These are phyloP conservation scores for Blastobasis lacticolella DNA, from an alignment of 2,888 invertebrate genomes.

Conservation along the genomic window DNA sequence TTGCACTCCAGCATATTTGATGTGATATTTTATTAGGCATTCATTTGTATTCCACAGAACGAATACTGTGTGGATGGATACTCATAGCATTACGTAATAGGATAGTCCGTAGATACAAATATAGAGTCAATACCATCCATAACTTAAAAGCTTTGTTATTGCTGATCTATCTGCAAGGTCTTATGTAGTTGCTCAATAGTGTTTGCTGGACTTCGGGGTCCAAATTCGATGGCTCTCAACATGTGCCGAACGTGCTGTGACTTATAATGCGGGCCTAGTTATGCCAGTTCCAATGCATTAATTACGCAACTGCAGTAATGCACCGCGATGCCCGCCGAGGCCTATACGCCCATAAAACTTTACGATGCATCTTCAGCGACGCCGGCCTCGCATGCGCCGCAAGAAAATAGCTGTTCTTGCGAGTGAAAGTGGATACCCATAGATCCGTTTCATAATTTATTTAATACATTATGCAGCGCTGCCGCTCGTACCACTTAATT, in stretches of 20 bases:
- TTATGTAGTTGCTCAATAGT: no score
- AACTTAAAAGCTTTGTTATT: no score
- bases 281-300: no score
- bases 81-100: no score
- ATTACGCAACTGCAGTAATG: constrained; percentile 2
- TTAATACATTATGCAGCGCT: constrained; percentile 30
- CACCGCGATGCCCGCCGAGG: neutral
- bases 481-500: constrained; percentile 17
- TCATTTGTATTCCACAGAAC: neutral
- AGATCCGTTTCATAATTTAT: constrained; percentile 61
- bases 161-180: no score
- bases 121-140: no score
- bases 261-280: no score
- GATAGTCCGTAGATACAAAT: no score
- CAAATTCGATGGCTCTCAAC: no score
- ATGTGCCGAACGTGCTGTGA: no score
- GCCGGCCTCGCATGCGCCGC: constrained; percentile 30
- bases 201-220: no score
- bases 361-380: constrained; percentile 37
- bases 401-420: constrained; percentile 55
- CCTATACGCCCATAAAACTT: constrained; percentile 34
- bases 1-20: constrained; percentile 25
- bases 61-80: no score
- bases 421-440: constrained; percentile 62
- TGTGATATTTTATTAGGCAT: constrained; percentile 13